Conservation (phyloP, 1,140 invertebrate species). For the Nasonia vitripennis region DNA sequence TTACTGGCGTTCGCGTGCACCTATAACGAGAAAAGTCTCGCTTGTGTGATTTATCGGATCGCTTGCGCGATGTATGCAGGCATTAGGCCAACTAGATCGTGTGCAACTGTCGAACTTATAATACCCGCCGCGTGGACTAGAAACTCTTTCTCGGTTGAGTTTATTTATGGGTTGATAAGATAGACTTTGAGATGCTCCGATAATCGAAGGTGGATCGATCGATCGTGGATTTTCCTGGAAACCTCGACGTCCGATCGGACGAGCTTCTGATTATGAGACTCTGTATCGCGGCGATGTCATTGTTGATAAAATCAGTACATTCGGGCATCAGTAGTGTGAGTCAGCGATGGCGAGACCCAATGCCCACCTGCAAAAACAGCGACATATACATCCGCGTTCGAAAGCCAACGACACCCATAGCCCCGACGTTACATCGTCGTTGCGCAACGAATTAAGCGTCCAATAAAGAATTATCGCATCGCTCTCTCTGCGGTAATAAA, state of each 20-base stretch:
- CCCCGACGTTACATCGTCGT: background rate
- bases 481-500: background rate
- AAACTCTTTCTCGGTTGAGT: background rate
- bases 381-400: background rate
- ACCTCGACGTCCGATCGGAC: too few species aligned
- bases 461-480: background rate
- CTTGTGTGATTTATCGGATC: background rate
- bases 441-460: background rate
- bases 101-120: background rate
- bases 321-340: too few species aligned
- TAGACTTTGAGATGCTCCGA: too few species aligned
- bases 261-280: too few species aligned
- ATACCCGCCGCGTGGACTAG: background rate
- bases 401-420: background rate
- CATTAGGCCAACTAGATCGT: background rate
- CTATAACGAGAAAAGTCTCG: too few species aligned
- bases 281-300: too few species aligned
- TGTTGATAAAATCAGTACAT: too few species aligned
- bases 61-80: background rate
- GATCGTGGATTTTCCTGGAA: too few species aligned
- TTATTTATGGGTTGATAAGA: too few species aligned
- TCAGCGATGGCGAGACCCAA: too few species aligned
- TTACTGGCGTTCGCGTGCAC: background rate
- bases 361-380: too few species aligned
- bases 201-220: too few species aligned